phyloP scores from a whole-genome alignment of 1,140 invertebrate genomes.

The Arctopsyche grandis region DNA sequence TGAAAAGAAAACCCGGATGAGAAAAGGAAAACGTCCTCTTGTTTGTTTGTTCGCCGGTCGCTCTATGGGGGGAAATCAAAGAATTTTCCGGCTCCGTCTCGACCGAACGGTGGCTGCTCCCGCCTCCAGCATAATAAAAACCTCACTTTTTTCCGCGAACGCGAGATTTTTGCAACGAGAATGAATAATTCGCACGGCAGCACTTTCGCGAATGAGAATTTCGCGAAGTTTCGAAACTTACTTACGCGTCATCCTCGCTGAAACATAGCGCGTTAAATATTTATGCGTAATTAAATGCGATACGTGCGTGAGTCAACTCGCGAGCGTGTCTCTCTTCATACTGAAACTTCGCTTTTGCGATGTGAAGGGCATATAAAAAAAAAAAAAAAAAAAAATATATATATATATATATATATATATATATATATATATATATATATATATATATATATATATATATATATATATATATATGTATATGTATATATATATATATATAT shows the following conservation, averaged over 20 bases:
- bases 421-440: too few species aligned
- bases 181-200: slow-evolving; percentile 8
- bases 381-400: too few species aligned
- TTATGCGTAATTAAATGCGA: slow-evolving; percentile 22
- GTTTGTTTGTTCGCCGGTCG: neutral
- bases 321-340: too few species aligned
- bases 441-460: too few species aligned
- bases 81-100: neutral
- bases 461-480: too few species aligned
- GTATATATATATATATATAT: too few species aligned
- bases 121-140: too few species aligned
- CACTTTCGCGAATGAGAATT: slow-evolving; percentile 17
- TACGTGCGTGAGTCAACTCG: neutral
- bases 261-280: slow-evolving; percentile 15
- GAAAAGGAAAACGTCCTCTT: neutral
- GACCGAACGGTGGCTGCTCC: neutral
- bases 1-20: neutral
- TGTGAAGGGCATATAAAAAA: too few species aligned
- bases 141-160: neutral
- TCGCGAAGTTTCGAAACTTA: neutral
- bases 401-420: too few species aligned
- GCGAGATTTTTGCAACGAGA: neutral
- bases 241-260: neutral
- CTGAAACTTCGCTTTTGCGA: too few species aligned
- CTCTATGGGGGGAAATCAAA: neutral